Conservation (phyloP, 2,797 vertebrate species). For the Oryzias dopingdopingensis region DNA sequence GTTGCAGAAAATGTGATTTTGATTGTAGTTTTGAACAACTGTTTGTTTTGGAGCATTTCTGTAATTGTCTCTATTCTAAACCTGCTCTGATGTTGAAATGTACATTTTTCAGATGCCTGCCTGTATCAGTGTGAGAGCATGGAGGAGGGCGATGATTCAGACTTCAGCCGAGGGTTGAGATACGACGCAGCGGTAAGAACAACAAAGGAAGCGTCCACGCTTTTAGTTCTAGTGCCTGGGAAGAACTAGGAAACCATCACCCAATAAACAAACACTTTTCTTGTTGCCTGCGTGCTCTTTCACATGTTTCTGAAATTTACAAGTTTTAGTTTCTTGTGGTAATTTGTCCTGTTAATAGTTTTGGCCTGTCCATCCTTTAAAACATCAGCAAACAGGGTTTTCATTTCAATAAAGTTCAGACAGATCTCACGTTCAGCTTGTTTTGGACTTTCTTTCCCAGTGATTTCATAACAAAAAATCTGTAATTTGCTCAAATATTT, state of each 20-base stretch:
- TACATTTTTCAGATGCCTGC: constrained; percentile 74
- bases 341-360: no score
- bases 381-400: no score
- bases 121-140: constrained; percentile 81
- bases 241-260: background rate
- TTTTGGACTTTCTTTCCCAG: no score
- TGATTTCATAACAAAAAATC: no score
- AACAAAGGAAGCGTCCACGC: background rate
- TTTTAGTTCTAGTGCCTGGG: background rate
- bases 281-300: no score
- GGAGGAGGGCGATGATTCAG: constrained; percentile 77
- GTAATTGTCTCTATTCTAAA: background rate
- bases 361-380: no score
- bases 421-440: no score
- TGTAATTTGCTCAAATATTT: no score
- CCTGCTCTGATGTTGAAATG: background rate
- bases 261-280: background rate
- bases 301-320: background rate
- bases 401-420: no score
- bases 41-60: background rate
- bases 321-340: no score
- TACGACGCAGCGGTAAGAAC: constrained; percentile 66
- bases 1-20: no score
- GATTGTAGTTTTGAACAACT: no score
- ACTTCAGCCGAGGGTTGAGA: constrained; percentile 50